Percentiles rank a stretch among this genome's conserved stretches.
These are phyloP conservation scores for Elachura formosa DNA, from an alignment of 2,113 vertebrate genomes.

Conservation along the genomic window DNA sequence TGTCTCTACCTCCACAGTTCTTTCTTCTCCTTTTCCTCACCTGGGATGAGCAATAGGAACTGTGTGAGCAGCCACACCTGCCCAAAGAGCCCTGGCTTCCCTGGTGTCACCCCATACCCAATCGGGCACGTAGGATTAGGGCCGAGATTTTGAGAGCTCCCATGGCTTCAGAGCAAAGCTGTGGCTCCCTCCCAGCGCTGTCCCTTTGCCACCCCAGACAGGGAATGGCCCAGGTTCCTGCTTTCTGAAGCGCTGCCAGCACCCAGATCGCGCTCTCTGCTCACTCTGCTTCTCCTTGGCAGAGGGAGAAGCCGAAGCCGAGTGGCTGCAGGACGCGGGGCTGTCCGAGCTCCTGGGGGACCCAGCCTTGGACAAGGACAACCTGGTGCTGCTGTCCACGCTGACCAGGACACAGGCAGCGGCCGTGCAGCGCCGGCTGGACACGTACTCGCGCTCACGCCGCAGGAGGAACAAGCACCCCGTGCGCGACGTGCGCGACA, in stretches of 20 bases:
- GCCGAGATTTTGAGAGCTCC: background rate
- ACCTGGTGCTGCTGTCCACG: slow-evolving; percentile 81
- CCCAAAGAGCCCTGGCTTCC: background rate
- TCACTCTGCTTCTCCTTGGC: background rate
- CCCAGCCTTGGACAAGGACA: slow-evolving; percentile 67
- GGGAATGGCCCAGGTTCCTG: rapidly evolving
- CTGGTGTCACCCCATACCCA: rapidly evolving
- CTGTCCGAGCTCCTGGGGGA: slow-evolving; percentile 79
- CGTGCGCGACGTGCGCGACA: slow-evolving; percentile 79
- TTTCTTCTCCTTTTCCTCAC: background rate
- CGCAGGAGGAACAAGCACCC: slow-evolving; percentile 79
- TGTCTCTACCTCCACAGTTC: rapidly evolving
- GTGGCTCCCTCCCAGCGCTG: background rate
- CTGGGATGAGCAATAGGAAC: background rate
- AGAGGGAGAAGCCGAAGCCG: slow-evolving; percentile 85
- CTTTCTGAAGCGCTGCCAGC: background rate
- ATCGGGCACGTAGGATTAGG: background rate
- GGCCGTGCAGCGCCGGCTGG: slow-evolving; percentile 80
- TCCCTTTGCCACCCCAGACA: background rate
- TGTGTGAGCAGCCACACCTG: no score
- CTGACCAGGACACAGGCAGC: slow-evolving; percentile 84
- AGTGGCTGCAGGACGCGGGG: slow-evolving; percentile 86
- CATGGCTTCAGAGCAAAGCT: background rate
- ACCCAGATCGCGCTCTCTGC: rapidly evolving
- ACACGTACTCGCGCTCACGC: slow-evolving; percentile 79